A percentile compares a stretch with the other conserved stretches of the same genome.
Conservation (phyloP, 2,888 invertebrate genomes). For the Ennomos erosarius region DNA sequence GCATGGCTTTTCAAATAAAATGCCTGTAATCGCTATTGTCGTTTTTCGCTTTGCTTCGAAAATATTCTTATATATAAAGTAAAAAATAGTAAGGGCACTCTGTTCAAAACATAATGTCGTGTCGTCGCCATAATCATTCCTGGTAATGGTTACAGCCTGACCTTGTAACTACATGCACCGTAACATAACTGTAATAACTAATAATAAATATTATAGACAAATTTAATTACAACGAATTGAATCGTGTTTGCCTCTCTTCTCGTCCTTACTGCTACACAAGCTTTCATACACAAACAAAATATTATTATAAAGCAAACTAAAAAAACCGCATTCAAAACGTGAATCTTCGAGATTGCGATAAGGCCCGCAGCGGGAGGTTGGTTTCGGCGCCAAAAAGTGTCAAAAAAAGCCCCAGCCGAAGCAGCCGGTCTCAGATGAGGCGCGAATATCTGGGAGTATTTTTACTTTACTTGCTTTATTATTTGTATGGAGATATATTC, state of each 20-base stretch:
- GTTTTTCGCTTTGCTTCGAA: slow-evolving; percentile 16
- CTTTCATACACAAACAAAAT: slow-evolving; percentile 48
- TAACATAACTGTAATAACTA: no score
- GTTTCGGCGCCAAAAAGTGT: slow-evolving; percentile 64
- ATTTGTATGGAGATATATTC: slow-evolving; percentile 33
- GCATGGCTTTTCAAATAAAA: slow-evolving; percentile 27
- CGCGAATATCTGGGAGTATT: slow-evolving; percentile 53
- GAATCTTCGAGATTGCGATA: slow-evolving; percentile 65
- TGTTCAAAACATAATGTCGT: no score
- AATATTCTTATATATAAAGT: neutral
- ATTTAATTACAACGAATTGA: no score
- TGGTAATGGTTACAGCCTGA: no score
- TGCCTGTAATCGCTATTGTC: slow-evolving; percentile 20
- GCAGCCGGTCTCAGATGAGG: slow-evolving; percentile 30
- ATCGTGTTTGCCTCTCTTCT: no score
- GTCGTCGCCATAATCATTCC: no score
- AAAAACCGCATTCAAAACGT: slow-evolving; percentile 49
- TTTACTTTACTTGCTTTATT: slow-evolving; percentile 2
- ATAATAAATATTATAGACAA: no score
- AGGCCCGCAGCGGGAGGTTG: slow-evolving; percentile 54
- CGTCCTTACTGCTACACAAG: slow-evolving; percentile 10
- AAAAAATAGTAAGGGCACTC: slow-evolving; percentile 4
- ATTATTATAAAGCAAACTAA: slow-evolving; percentile 54
- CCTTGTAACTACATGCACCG: no score
- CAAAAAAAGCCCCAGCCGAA: slow-evolving; percentile 54